Evolutionary conservation across 2,797 vertebrate genomes (phyloP).

Genomic region (Anolis apletophallus): DNA sequence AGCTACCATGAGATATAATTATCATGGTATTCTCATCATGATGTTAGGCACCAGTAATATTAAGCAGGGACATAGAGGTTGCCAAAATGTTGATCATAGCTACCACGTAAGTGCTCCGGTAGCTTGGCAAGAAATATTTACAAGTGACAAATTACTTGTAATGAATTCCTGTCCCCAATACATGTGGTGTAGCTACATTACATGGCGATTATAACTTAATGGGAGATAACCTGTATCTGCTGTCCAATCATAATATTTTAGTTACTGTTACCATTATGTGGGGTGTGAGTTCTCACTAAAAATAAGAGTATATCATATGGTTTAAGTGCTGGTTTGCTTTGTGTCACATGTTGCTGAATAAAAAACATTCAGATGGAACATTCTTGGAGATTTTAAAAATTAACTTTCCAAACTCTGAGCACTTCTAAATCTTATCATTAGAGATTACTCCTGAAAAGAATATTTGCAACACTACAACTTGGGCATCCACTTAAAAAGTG

Average conservation of each 20-base stretch:
- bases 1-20: background rate
- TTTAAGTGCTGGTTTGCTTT: background rate
- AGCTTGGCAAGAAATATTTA: background rate
- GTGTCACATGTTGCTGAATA: background rate
- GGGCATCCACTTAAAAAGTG: background rate
- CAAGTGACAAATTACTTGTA: background rate
- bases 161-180: background rate
- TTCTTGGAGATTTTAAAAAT: background rate
- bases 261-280: background rate
- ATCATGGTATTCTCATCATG: background rate
- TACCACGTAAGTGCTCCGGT: background rate
- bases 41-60: background rate
- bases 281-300: background rate
- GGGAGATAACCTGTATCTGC: background rate
- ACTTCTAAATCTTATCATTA: background rate
- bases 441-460: background rate
- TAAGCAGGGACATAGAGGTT: background rate
- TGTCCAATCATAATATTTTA: background rate
- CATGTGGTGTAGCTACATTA: background rate
- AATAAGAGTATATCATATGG: background rate
- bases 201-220: background rate
- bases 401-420: background rate
- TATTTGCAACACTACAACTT: background rate
- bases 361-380: background rate
- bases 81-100: background rate